Evolutionary conservation across 2,113 vertebrate genomes (phyloP).

Genomic region (Trogon surrucura): DNA sequence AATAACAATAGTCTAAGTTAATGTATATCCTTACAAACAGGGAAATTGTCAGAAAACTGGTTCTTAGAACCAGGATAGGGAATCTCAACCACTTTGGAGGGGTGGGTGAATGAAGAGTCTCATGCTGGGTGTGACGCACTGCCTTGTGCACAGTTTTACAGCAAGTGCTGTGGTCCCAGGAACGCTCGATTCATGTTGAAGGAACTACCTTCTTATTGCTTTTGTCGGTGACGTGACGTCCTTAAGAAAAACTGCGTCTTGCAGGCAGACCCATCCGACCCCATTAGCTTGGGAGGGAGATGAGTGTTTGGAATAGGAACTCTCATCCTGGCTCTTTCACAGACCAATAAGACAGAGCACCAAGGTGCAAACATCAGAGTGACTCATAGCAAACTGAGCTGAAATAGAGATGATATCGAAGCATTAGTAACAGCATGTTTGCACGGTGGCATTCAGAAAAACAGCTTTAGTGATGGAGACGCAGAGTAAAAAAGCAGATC

Average conservation of each 20-base stretch:
- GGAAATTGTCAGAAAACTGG: neutral
- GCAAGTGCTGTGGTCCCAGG: neutral
- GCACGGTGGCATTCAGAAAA: fast-evolving
- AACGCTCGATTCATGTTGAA: neutral
- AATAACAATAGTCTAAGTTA: neutral
- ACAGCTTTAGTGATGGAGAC: neutral
- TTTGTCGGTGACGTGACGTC: neutral
- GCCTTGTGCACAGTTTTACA: neutral
- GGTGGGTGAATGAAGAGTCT: neutral
- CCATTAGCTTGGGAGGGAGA: slow-evolving; percentile 30
- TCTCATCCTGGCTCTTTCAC: neutral
- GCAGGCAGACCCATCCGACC: slow-evolving; percentile 38
- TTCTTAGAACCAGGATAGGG: fast-evolving
- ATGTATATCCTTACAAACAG: neutral
- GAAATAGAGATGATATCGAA: neutral
- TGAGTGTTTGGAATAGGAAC: slow-evolving; percentile 22
- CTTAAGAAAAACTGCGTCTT: neutral
- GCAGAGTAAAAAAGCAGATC: neutral
- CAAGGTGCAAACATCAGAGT: neutral
- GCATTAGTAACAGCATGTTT: neutral
- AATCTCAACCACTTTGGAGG: neutral
- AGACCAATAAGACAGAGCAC: neutral
- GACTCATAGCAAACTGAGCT: slow-evolving; percentile 18
- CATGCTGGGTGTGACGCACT: neutral
- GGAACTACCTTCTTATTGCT: neutral